Conservation (phyloP, 2,113 vertebrate genomes). For the Chinchilla lanigera region DNA sequence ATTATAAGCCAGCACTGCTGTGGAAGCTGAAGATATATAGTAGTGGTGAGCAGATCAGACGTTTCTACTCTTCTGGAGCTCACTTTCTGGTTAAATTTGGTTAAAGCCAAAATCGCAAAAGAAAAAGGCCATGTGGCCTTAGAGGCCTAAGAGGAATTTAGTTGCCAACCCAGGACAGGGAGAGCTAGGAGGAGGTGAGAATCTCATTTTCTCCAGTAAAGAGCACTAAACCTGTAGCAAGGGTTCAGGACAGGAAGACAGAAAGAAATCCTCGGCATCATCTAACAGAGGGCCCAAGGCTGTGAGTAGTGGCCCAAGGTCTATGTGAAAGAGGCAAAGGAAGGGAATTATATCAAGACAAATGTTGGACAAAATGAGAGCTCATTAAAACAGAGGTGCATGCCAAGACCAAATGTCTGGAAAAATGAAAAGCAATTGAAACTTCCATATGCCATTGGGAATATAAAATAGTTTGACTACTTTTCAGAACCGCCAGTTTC, state of each 20-base stretch:
- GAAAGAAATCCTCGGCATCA: neutral
- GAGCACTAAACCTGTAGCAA: neutral
- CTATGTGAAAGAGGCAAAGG: neutral
- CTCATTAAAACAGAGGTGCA: neutral
- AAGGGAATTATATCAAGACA: neutral
- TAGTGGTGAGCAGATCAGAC: neutral
- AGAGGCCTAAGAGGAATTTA: neutral
- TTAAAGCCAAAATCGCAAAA: slow-evolving; percentile 26
- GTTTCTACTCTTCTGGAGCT: neutral
- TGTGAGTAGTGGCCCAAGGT: neutral
- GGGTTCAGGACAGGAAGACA: neutral
- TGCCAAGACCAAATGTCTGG: neutral
- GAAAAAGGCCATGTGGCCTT: neutral
- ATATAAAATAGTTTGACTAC: neutral
- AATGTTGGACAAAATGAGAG: neutral
- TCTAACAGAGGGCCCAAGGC: neutral
- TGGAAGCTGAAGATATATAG: neutral
- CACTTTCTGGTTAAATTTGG: slow-evolving; percentile 15
- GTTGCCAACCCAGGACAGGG: neutral
- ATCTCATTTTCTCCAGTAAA: neutral
- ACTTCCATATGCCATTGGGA: neutral
- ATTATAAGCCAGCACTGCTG: neutral
- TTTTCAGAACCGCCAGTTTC: neutral
- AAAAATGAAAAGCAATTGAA: neutral
- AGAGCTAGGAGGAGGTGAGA: neutral